These are phyloP conservation scores for Eufriesea mexicana DNA, from an alignment of 1,140 invertebrate species.

Conservation along the genomic window DNA sequence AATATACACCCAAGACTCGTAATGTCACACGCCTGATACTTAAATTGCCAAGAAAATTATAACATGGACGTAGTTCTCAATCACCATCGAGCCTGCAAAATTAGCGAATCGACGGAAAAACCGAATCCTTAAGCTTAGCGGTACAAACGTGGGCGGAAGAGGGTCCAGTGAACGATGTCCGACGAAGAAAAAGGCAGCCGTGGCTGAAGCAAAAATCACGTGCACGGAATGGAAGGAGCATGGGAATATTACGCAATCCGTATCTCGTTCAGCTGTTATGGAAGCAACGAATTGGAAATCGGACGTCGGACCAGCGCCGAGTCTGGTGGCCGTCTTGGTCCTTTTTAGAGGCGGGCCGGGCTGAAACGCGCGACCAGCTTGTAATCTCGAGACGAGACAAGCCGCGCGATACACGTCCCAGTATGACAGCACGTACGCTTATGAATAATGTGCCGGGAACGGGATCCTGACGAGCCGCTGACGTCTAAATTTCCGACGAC, in stretches of 20 bases:
- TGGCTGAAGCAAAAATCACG: background rate
- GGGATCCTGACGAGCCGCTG: slow-evolving; percentile 36
- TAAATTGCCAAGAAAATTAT: too few relatives aligned
- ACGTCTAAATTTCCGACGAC: slow-evolving; percentile 43
- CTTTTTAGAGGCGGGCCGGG: slow-evolving; percentile 30
- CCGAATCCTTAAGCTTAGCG: too few relatives aligned
- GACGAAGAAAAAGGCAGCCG: background rate
- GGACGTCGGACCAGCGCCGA: background rate
- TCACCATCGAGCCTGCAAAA: too few relatives aligned
- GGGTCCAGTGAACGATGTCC: background rate
- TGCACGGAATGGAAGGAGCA: background rate
- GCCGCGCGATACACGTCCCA: slow-evolving; percentile 29
- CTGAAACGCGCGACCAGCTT: slow-evolving; percentile 25
- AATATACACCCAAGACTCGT: too few relatives aligned
- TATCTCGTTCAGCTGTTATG: slow-evolving; percentile 1
- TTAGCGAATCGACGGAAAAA: too few relatives aligned
- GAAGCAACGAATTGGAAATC: slow-evolving; percentile 8
- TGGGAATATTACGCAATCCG: background rate
- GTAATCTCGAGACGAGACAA: slow-evolving; percentile 50
- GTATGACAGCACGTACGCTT: slow-evolving; percentile 36
- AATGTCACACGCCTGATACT: too few relatives aligned
- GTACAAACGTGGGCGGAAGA: too few relatives aligned
- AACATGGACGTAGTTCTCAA: too few relatives aligned
- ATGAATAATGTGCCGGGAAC: slow-evolving; percentile 48
- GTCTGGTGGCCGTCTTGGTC: slow-evolving; percentile 13